Percentiles rank a stretch among this genome's conserved stretches.
These are phyloP conservation scores for Ahaetulla prasina DNA, from an alignment of 2,113 vertebrate species.

Conservation along the genomic window DNA sequence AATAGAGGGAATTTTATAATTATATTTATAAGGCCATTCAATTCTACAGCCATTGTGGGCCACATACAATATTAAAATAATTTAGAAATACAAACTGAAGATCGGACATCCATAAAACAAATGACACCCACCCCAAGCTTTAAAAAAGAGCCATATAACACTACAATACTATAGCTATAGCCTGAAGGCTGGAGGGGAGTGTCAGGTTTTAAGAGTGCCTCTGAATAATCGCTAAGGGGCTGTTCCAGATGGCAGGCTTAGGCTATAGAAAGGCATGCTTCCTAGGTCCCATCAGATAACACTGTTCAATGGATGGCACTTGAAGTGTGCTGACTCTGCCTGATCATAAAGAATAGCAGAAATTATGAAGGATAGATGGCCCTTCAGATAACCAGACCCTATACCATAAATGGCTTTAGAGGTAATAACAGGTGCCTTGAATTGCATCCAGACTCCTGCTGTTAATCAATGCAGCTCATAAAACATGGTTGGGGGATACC, in stretches of 20 bases:
- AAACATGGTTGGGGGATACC: neutral
- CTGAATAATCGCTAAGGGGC: neutral
- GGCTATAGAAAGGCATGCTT: neutral
- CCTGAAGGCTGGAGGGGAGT: neutral
- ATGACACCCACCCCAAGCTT: neutral
- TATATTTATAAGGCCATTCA: neutral
- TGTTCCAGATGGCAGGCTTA: neutral
- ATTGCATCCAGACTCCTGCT: neutral
- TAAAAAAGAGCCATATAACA: neutral
- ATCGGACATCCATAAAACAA: neutral
- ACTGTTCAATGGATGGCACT: neutral
- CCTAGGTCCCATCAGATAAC: neutral
- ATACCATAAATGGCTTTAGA: neutral
- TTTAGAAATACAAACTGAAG: neutral
- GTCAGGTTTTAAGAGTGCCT: neutral
- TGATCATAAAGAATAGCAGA: neutral
- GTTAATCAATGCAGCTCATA: neutral
- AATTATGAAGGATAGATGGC: neutral
- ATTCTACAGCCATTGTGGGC: neutral
- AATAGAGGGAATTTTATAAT: neutral
- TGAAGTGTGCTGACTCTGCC: neutral
- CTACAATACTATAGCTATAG: neutral
- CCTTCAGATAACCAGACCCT: neutral
- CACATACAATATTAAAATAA: neutral
- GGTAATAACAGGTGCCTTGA: neutral